These are phyloP conservation scores for Romanogobio albipinnatus DNA, from an alignment of 2,113 vertebrate genomes.

Conservation along the genomic window DNA sequence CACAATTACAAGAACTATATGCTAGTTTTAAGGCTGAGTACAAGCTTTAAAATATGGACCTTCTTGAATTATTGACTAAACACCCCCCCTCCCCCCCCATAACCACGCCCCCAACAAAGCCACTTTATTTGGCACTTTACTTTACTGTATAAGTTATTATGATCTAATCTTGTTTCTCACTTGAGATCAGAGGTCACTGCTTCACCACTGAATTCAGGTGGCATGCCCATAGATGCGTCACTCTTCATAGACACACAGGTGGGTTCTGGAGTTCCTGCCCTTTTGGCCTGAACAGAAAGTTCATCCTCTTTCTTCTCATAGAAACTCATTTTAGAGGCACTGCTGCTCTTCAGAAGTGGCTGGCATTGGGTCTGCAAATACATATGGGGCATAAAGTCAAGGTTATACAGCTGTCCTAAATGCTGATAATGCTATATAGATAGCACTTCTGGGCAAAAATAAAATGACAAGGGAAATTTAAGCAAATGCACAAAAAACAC, in stretches of 20 bases:
- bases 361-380: not conserved
- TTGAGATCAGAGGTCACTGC: not conserved
- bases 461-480: no score
- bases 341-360: not conserved
- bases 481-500: no score
- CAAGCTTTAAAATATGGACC: no score
- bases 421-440: not conserved
- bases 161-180: not conserved
- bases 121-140: no score
- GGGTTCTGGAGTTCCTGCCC: not conserved
- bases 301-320: not conserved
- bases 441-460: no score
- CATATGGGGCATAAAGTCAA: not conserved
- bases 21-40: no score
- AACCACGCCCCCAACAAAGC: no score
- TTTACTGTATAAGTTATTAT: no score
- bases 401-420: not conserved
- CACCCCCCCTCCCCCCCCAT: no score
- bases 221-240: slow-evolving; percentile 1
- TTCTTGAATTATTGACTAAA: no score
- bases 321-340: slow-evolving; percentile 13
- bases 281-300: not conserved
- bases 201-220: not conserved
- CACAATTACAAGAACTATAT: no score
- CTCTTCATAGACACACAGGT: slow-evolving; percentile 15